These are phyloP conservation scores for Periplaneta americana DNA, from an alignment of 1,140 invertebrate species.

Conservation along the genomic window DNA sequence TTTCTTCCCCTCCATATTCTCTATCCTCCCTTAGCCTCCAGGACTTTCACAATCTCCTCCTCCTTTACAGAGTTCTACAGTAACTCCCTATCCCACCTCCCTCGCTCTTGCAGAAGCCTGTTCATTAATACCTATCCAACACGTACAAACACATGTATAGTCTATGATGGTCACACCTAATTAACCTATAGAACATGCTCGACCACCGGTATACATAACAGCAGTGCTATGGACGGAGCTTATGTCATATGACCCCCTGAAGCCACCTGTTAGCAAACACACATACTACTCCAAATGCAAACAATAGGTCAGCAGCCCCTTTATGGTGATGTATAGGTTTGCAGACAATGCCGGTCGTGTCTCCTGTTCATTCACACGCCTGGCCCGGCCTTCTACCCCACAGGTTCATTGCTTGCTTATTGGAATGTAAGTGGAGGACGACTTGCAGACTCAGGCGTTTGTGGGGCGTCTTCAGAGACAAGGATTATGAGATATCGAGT, in stretches of 20 bases:
- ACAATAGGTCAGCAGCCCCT: too few relatives aligned
- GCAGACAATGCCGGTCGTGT: not conserved
- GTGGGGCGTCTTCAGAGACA: not conserved
- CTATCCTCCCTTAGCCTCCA: not conserved
- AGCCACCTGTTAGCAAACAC: not conserved
- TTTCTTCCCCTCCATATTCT: not conserved
- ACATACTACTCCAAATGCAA: not conserved
- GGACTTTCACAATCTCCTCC: not conserved
- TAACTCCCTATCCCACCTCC: not conserved
- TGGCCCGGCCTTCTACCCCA: not conserved
- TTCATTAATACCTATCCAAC: not conserved
- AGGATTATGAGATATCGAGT: too few relatives aligned
- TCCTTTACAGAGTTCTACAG: not conserved
- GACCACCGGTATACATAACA: not conserved
- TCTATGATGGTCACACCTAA: not conserved
- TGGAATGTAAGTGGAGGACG: not conserved
- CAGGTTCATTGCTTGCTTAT: not conserved
- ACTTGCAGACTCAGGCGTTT: not conserved
- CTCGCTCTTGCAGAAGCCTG: too few relatives aligned
- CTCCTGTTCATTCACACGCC: not conserved
- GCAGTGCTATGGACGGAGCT: not conserved
- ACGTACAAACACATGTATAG: not conserved
- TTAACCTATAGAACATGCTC: not conserved
- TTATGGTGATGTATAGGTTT: not conserved
- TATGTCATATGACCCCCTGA: not conserved